Evolutionary conservation across 2,113 vertebrate genomes (phyloP).

Genomic region (Corythoichthys haematopterus): DNA sequence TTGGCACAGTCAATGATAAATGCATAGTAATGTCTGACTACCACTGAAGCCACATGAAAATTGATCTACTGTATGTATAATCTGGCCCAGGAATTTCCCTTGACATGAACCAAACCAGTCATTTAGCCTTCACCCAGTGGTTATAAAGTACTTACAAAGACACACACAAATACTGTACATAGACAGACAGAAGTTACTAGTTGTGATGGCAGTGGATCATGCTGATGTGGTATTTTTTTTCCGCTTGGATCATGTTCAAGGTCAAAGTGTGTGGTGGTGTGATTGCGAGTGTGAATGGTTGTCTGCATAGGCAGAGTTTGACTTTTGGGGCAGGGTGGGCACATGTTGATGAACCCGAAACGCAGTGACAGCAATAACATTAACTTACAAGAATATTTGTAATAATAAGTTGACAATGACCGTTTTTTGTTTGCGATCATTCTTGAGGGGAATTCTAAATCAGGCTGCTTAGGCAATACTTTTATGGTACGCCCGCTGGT

Average conservation of each 20-base stretch:
- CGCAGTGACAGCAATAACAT: too few species aligned
- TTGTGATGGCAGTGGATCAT: constrained; percentile 17
- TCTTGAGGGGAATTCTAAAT: too few species aligned
- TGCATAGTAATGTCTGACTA: constrained; percentile 36
- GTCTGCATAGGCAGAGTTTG: too few species aligned
- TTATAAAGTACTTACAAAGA: constrained; percentile 39
- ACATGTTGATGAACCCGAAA: too few species aligned
- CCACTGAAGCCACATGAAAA: constrained; percentile 55
- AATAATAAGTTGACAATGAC: too few species aligned
- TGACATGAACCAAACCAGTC: constrained; percentile 48
- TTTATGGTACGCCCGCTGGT: too few species aligned
- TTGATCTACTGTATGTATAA: constrained; percentile 53
- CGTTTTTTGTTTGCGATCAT: too few species aligned
- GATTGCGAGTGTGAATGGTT: neutral
- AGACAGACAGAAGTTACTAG: constrained; percentile 22
- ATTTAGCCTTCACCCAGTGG: constrained; percentile 57
- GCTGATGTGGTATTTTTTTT: constrained; percentile 45
- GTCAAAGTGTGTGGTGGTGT: constrained; percentile 37
- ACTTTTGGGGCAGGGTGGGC: too few species aligned
- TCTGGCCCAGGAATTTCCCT: constrained; percentile 57
- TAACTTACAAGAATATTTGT: too few species aligned
- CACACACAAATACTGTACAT: constrained; percentile 5
- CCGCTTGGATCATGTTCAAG: constrained; percentile 58
- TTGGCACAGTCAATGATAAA: constrained; percentile 33
- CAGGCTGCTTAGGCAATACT: too few species aligned